Conservation (phyloP, 2,797 vertebrate genomes). For the Chelon labrosus region DNA sequence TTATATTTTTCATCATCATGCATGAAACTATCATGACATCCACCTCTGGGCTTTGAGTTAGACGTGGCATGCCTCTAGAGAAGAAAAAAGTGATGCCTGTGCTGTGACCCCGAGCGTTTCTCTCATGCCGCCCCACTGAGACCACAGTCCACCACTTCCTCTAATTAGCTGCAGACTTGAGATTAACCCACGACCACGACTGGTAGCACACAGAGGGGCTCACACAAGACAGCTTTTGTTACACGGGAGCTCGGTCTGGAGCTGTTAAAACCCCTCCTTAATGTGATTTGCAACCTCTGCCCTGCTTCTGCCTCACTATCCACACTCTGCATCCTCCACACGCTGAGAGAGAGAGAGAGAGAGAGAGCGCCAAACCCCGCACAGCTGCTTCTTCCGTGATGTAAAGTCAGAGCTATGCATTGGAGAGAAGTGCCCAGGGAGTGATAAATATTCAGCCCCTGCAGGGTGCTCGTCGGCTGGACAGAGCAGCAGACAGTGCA, state of each 20-base stretch:
- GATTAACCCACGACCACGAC: constrained; percentile 58
- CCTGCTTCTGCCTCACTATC: constrained; percentile 25
- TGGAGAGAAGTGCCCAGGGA: constrained; percentile 58
- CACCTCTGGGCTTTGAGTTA: not conserved
- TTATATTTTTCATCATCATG: not conserved
- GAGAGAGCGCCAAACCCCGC: constrained; percentile 62
- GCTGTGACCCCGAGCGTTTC: constrained; percentile 44
- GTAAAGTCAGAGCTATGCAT: constrained; percentile 81
- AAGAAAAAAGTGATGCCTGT: constrained; percentile 8
- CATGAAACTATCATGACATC: not conserved
- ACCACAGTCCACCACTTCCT: constrained; percentile 46
- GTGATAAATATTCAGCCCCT: constrained; percentile 70
- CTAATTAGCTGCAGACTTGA: constrained; percentile 66
- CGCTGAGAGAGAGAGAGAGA: constrained; percentile 37
- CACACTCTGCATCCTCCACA: constrained; percentile 53
- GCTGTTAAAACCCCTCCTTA: constrained; percentile 60
- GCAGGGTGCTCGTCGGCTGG: constrained; percentile 63
- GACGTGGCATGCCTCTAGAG: not conserved
- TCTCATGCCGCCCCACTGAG: constrained; percentile 26
- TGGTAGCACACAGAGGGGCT: constrained; percentile 33
- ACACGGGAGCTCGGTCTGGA: constrained; percentile 43
- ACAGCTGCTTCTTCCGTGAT: constrained; percentile 87
- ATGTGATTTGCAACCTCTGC: constrained; percentile 74
- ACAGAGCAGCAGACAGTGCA: constrained; percentile 50
- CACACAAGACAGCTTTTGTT: constrained; percentile 69